Evolutionary conservation across 2,113 vertebrate genomes (phyloP), one percentile per base, ranked within the genome.

Genomic region (Otocyon megalotis): DNA sequence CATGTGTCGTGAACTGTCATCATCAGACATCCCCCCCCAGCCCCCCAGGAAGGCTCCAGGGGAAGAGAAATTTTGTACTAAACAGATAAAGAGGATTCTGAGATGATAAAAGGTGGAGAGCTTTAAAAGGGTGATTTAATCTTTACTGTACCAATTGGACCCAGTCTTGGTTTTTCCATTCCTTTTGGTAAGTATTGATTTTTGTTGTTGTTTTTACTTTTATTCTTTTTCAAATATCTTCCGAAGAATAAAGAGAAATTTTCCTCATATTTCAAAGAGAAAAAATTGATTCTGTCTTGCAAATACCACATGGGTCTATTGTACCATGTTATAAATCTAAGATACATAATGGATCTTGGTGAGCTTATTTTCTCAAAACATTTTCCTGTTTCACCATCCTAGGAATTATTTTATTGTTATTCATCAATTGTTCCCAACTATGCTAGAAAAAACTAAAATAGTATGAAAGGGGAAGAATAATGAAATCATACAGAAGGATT

Each of bases 361-460:
- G 58, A 87, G 37, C 37, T 88, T 79, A n/a, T 91, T 93, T 79
- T 88, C 81, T 89, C 77, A 60, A 93, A 77, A 62, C 1, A n/a
- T 71, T 93, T 92, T 88, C 5, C 43, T 79, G 17, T 96, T 69
- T 82, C 50, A 72, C 76, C 81, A 94, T 97, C 17, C 48, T 92
- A 56, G 37, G 84, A 80, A 85, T 92, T 91, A 76, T 93, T 92
- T 87, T 79, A 53, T 58, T n/a, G 14, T 88, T 95, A 79, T 26
- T 32, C 30, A 26, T 92, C 24, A 30, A 1, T 85, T 86, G 2
- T 96, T 79, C n/a, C 35, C 54, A 80, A 48, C 56, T 84, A 28
- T 88, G 28, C 43, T 77, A 86, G 50, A 93, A 81, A 84, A 71
- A 50, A 56, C 32, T 71, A 69, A 63, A 94, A 88, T 90, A 60